A percentile compares a stretch with the other conserved stretches of the same genome.
These are phyloP conservation scores for Penelope pileata DNA, from an alignment of 2,113 vertebrate genomes.

Conservation along the genomic window DNA sequence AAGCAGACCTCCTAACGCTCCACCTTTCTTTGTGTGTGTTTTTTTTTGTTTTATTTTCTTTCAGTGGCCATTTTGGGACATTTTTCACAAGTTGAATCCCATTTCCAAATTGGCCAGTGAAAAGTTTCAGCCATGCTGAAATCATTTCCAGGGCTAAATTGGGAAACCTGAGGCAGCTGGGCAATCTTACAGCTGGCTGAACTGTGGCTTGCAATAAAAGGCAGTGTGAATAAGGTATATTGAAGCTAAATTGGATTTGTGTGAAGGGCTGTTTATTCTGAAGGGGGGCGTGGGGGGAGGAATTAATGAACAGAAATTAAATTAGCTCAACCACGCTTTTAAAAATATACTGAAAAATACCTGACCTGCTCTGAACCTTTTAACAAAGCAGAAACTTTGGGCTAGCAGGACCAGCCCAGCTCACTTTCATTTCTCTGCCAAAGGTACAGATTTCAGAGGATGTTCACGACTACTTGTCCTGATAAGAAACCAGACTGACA, in stretches of 20 bases:
- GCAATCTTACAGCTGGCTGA: conserved; percentile 81
- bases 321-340: conserved; percentile 75
- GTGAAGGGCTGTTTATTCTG: conserved; percentile 79
- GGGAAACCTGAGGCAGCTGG: conserved; percentile 79
- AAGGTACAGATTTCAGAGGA: conserved; percentile 12
- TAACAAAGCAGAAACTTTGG: conserved; percentile 59
- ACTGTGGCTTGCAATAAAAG: conserved; percentile 79
- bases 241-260: conserved; percentile 83
- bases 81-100: conserved; percentile 74
- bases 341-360: conserved; percentile 76
- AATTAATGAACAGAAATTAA: conserved; percentile 83
- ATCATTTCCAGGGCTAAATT: conserved; percentile 83
- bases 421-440: neutral
- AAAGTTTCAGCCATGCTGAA: conserved; percentile 81
- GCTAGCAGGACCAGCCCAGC: conserved; percentile 4
- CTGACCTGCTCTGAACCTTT: conserved; percentile 75
- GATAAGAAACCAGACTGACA: neutral
- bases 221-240: conserved; percentile 85
- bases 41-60: conserved; percentile 12
- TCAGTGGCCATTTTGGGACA: conserved; percentile 75
- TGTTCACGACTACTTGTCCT: neutral
- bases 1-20: neutral
- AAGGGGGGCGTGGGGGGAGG: conserved; percentile 57
- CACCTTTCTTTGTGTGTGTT: neutral
- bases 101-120: conserved; percentile 76